These are phyloP conservation scores for Acrocephalus arundinaceus DNA, from an alignment of 2,113 vertebrate genomes.

Conservation along the genomic window DNA sequence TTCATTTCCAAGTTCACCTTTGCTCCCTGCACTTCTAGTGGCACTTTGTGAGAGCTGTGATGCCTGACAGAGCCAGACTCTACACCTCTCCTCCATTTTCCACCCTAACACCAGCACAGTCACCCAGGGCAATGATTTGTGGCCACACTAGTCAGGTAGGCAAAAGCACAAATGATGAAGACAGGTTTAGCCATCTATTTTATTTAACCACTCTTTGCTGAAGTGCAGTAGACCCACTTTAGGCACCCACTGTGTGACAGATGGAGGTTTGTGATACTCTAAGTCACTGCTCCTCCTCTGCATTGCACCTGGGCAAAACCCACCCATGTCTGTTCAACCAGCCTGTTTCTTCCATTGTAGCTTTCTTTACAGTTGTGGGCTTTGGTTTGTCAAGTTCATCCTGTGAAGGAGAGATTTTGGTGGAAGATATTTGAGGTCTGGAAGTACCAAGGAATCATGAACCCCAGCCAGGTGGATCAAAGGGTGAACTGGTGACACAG, in stretches of 20 bases:
- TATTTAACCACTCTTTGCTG: background rate
- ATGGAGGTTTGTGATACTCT: background rate
- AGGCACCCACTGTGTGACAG: background rate
- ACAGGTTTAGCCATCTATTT: background rate
- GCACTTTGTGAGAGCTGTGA: background rate
- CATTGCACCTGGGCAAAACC: background rate
- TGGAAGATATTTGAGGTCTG: background rate
- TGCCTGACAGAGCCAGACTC: background rate
- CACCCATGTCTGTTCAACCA: background rate
- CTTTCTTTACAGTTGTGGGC: background rate
- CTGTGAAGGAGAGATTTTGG: background rate
- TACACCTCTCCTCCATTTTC: background rate
- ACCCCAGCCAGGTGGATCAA: background rate
- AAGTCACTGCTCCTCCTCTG: background rate
- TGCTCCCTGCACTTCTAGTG: background rate
- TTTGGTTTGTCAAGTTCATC: background rate
- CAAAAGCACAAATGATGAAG: background rate
- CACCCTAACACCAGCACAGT: no score
- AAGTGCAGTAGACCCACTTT: background rate
- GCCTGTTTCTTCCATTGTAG: background rate
- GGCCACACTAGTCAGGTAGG: background rate
- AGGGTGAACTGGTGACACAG: background rate
- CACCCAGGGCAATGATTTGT: background rate
- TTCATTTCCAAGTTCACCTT: background rate
- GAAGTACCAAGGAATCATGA: background rate